Evolutionary conservation across 2,113 vertebrate genomes (phyloP).

Genomic region (Scophthalmus maximus): DNA sequence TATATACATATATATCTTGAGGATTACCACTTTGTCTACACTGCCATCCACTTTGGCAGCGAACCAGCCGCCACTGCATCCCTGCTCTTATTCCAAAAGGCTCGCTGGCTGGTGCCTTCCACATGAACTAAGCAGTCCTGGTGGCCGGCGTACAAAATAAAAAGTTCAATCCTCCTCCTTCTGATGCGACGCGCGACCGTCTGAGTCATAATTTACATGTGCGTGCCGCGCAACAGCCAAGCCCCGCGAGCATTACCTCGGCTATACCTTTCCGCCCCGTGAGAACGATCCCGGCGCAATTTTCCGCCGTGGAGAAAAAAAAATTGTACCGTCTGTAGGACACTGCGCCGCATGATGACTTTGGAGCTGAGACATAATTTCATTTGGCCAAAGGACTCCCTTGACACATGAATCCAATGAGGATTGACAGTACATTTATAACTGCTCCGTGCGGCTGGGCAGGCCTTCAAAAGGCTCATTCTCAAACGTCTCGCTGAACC

Average conservation of each 20-base stretch:
- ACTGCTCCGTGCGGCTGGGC: slow-evolving; percentile 56
- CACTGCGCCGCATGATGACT: slow-evolving; percentile 55
- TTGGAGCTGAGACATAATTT: slow-evolving; percentile 69
- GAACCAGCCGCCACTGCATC: slow-evolving; percentile 56
- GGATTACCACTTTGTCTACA: slow-evolving; percentile 70
- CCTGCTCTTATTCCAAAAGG: slow-evolving; percentile 49
- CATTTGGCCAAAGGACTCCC: slow-evolving; percentile 70
- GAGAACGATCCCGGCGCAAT: slow-evolving; percentile 59
- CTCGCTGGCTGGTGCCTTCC: slow-evolving; percentile 53
- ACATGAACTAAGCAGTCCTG: slow-evolving; percentile 69
- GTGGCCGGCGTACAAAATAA: slow-evolving; percentile 36
- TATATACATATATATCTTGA: slow-evolving; percentile 47
- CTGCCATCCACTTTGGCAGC: slow-evolving; percentile 64
- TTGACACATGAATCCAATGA: slow-evolving; percentile 63
- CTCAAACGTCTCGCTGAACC: slow-evolving; percentile 59
- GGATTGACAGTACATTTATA: slow-evolving; percentile 75
- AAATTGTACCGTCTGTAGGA: slow-evolving; percentile 56
- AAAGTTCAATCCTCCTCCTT: slow-evolving; percentile 44
- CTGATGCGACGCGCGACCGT: slow-evolving; percentile 55
- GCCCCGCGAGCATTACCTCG: slow-evolving; percentile 49
- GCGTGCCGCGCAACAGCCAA: slow-evolving; percentile 38
- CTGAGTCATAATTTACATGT: slow-evolving; percentile 64
- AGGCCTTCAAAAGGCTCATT: slow-evolving; percentile 63
- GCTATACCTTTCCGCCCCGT: slow-evolving; percentile 38
- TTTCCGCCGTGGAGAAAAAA: slow-evolving; percentile 55